Conservation (phyloP, 1,140 invertebrate genomes). For the Wasmannia auropunctata region DNA sequence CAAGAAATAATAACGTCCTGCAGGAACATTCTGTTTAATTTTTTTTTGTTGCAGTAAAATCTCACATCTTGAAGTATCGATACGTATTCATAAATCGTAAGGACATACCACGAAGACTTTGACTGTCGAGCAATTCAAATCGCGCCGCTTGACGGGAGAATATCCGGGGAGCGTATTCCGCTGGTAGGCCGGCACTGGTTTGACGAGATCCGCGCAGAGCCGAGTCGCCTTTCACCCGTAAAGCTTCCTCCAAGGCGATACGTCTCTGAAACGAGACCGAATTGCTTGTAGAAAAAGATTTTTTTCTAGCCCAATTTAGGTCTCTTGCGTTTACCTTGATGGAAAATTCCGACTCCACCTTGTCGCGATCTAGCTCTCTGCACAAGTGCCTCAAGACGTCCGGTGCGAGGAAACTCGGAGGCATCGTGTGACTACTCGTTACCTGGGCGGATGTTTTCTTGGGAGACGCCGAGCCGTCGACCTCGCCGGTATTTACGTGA, state of each 20-base stretch:
- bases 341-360: slow-evolving; percentile 90
- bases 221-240: slow-evolving; percentile 83
- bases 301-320: background rate
- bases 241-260: slow-evolving; percentile 88
- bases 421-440: slow-evolving; percentile 60
- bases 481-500: slow-evolving; percentile 24
- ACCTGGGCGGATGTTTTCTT: slow-evolving; percentile 69
- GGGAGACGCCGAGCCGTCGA: slow-evolving; percentile 11
- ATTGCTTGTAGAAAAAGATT: slow-evolving; percentile 4
- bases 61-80: background rate
- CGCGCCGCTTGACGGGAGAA: slow-evolving; percentile 88
- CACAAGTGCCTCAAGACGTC: slow-evolving; percentile 88
- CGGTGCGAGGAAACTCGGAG: slow-evolving; percentile 86
- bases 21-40: background rate
- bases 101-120: slow-evolving; percentile 85
- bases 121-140: slow-evolving; percentile 88
- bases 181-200: slow-evolving; percentile 81
- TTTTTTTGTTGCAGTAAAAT: background rate
- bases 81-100: background rate
- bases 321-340: slow-evolving; percentile 84
- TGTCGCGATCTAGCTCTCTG: slow-evolving; percentile 88
- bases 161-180: slow-evolving; percentile 87
- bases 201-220: slow-evolving; percentile 67
- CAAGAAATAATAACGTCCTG: background rate
- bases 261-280: slow-evolving; percentile 81